A percentile compares a stretch with the other conserved stretches of the same genome.
These are phyloP conservation scores for Pomacea canaliculata DNA, from an alignment of 2,888 invertebrate genomes.

Conservation along the genomic window DNA sequence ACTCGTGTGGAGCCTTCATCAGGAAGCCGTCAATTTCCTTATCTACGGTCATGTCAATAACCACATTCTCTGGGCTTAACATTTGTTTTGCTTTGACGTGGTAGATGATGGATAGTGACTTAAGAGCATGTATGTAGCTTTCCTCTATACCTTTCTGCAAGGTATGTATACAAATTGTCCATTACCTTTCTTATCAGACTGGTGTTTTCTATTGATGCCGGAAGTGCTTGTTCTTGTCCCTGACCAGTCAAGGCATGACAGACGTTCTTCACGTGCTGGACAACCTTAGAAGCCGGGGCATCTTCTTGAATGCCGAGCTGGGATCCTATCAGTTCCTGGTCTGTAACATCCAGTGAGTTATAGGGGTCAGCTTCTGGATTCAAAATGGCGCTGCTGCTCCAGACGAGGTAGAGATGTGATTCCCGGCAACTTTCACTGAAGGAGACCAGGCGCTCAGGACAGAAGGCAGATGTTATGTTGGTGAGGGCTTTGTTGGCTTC, in stretches of 20 bases:
- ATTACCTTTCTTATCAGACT: neutral
- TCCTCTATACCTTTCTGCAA: neutral
- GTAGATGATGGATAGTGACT: constrained; percentile 8
- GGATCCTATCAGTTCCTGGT: neutral
- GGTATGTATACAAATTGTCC: neutral
- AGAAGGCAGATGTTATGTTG: constrained; percentile 13
- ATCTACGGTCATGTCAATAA: constrained; percentile 22
- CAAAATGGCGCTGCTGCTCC: constrained; percentile 14
- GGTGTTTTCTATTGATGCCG: no score
- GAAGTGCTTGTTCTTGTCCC: neutral
- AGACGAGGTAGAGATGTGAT: neutral
- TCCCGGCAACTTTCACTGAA: constrained; percentile 16
- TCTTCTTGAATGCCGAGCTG: neutral
- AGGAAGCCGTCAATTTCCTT: constrained; percentile 48
- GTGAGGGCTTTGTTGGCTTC: neutral
- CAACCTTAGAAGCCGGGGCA: neutral
- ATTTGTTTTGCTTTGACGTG: constrained; percentile 4
- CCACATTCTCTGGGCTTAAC: constrained; percentile 34
- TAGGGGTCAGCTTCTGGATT: constrained; percentile 3
- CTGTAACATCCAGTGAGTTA: neutral
- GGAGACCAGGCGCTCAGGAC: constrained; percentile 6
- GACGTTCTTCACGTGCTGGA: neutral
- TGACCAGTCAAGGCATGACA: neutral
- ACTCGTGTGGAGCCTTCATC: constrained; percentile 37
- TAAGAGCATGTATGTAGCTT: neutral